Evolutionary conservation across 1,140 invertebrate genomes (phyloP).

Genomic region (Pachypeltis micranthus): DNA sequence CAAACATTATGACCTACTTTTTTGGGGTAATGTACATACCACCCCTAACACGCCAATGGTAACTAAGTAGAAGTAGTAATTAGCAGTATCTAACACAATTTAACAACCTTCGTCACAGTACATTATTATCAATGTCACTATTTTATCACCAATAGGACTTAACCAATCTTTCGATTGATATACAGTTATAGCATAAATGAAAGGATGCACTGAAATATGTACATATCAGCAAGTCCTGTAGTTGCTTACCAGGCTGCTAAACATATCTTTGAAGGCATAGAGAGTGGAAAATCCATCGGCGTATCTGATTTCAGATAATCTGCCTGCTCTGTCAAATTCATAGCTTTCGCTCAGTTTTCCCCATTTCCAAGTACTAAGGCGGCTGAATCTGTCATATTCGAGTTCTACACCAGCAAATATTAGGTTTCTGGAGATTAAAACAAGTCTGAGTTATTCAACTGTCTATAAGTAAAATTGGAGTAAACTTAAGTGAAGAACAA

Average conservation of each 20-base stretch:
- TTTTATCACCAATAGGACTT: too few relatives aligned
- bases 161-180: too few relatives aligned
- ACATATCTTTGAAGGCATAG: slow-evolving; percentile 79
- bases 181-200: too few relatives aligned
- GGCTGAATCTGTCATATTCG: slow-evolving; percentile 83
- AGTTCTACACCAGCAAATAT: slow-evolving; percentile 78
- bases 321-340: slow-evolving; percentile 72
- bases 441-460: background rate
- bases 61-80: too few relatives aligned
- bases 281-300: slow-evolving; percentile 74
- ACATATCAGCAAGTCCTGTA: too few relatives aligned
- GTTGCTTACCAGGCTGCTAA: slow-evolving; percentile 62
- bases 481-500: background rate
- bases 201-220: too few relatives aligned
- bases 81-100: too few relatives aligned
- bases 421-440: slow-evolving; percentile 40
- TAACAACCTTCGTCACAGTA: too few relatives aligned
- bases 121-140: too few relatives aligned
- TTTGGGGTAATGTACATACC: too few relatives aligned
- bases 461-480: background rate
- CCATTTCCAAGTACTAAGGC: slow-evolving; percentile 82
- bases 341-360: slow-evolving; percentile 80
- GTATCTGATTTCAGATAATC: slow-evolving; percentile 75
- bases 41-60: too few relatives aligned
- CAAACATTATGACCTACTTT: too few relatives aligned